Percentiles rank a stretch among this genome's conserved stretches.
These are phyloP conservation scores for Teleogryllus oceanicus DNA, from an alignment of 2,888 invertebrate species.

Conservation along the genomic window DNA sequence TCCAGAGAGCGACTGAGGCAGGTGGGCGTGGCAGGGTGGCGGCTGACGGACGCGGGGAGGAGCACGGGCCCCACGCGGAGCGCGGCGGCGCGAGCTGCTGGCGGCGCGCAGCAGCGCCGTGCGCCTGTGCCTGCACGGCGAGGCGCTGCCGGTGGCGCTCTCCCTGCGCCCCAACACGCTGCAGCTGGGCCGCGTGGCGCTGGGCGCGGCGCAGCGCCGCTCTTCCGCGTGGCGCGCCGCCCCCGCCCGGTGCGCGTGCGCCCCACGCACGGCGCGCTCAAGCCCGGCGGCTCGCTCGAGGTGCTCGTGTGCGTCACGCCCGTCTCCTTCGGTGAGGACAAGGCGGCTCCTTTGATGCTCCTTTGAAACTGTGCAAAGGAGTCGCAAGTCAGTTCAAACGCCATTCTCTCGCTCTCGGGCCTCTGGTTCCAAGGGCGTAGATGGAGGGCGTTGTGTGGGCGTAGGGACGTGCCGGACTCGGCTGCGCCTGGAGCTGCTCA, in stretches of 20 bases:
- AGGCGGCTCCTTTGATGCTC: too few species aligned
- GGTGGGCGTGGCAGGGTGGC: background rate
- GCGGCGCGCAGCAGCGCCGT: background rate
- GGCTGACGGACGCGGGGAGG: background rate
- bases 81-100: background rate
- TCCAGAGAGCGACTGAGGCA: too few species aligned
- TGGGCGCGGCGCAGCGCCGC: background rate
- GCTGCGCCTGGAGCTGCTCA: too few species aligned
- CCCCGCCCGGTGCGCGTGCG: background rate
- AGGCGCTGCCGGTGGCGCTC: background rate
- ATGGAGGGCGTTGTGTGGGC: too few species aligned
- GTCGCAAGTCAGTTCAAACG: too few species aligned
- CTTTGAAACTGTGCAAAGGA: too few species aligned
- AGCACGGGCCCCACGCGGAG: background rate
- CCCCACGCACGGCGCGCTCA: background rate
- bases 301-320: background rate
- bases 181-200: background rate
- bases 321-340: background rate
- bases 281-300: background rate
- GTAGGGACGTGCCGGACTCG: too few species aligned
- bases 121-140: background rate
- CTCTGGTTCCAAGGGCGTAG: too few species aligned
- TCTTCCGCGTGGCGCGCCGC: background rate
- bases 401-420: too few species aligned
- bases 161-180: background rate